phyloP scores from a whole-genome alignment of 2,888 invertebrate species.

The Xiphydria camelus region DNA sequence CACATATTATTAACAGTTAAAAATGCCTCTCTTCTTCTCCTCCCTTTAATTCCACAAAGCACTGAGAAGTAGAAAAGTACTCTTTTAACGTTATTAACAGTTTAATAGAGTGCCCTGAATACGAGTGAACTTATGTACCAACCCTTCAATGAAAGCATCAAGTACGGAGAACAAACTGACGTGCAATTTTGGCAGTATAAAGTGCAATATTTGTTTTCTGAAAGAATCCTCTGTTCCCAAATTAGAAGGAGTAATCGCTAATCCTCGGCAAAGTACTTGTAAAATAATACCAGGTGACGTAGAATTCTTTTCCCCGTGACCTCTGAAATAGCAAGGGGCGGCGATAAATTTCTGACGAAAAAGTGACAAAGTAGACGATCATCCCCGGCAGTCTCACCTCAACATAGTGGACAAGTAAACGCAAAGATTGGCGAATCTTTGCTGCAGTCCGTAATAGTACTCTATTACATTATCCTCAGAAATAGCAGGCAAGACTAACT shows the following conservation, averaged over 20 bases:
- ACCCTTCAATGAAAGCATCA: slow-evolving; percentile 45
- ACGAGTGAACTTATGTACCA: slow-evolving; percentile 11
- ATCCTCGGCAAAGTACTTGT: slow-evolving; percentile 40
- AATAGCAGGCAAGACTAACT: slow-evolving; percentile 39
- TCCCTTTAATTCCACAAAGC: no score
- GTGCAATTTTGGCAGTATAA: slow-evolving; percentile 44
- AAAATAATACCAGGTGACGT: slow-evolving; percentile 42
- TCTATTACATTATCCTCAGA: slow-evolving; percentile 37
- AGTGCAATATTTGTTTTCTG: slow-evolving; percentile 37
- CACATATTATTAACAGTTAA: no score
- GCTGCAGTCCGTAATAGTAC: slow-evolving; percentile 38
- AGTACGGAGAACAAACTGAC: slow-evolving; percentile 39
- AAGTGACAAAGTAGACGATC: no score
- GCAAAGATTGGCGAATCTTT: slow-evolving; percentile 47
- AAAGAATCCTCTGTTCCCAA: slow-evolving; percentile 34
- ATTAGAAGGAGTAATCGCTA: slow-evolving; percentile 41
- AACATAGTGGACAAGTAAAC: slow-evolving; percentile 42
- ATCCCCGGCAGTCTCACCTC: slow-evolving; percentile 21
- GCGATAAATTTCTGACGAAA: no score
- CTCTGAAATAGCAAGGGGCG: slow-evolving; percentile 33
- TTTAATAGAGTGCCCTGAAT: no score
- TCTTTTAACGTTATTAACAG: no score
- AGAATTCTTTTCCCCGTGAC: slow-evolving; percentile 37
- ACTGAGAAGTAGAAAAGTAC: no score
- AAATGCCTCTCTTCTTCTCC: no score